Percentiles rank a stretch among this genome's conserved stretches.
These are phyloP conservation scores for Drosophila ercepeae DNA, from an alignment of 1,140 invertebrate species.

Conservation along the genomic window DNA sequence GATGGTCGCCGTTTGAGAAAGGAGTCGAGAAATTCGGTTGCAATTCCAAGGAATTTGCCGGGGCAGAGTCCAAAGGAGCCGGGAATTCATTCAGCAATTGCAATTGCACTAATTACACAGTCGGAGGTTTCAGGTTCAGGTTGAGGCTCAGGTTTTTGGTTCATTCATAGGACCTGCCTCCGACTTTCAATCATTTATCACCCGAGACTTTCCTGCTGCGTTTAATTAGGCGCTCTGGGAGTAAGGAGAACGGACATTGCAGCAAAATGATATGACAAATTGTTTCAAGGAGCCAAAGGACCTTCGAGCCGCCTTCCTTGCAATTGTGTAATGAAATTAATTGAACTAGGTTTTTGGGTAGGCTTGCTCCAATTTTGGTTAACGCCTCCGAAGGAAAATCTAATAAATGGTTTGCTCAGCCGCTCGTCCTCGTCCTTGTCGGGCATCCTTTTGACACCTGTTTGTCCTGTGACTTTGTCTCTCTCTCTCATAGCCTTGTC, in stretches of 20 bases:
- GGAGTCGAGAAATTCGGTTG: conserved; percentile 12
- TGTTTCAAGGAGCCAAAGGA: conserved; percentile 37
- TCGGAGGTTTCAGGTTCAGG: conserved; percentile 38
- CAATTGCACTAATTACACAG: conserved; percentile 66
- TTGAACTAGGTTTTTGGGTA: conserved; percentile 27
- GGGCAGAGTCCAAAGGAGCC: background rate
- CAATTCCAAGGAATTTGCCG: conserved; percentile 52
- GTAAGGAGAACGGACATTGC: conserved; percentile 11
- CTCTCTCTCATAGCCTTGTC: conserved; percentile 1
- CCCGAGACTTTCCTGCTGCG: conserved; percentile 37
- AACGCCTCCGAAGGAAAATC: conserved; percentile 55
- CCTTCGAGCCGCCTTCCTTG: conserved; percentile 3
- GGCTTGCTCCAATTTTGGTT: conserved; percentile 50
- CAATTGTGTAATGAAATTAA: conserved; percentile 78
- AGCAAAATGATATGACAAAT: conserved; percentile 67
- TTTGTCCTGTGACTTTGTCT: conserved; percentile 53
- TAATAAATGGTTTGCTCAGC: conserved; percentile 62
- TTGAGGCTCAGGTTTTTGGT: conserved; percentile 4
- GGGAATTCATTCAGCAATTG: conserved; percentile 64
- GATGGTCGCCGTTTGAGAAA: conserved; percentile 44
- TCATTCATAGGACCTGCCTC: conserved; percentile 43
- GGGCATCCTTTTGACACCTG: conserved; percentile 67
- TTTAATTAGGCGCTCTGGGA: conserved; percentile 58
- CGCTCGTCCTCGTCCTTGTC: conserved; percentile 1
- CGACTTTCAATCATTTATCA: conserved; percentile 56